Evolutionary conservation across 2,113 vertebrate species (phyloP), one percentile per base, ranked within the genome.

Genomic region (Mormyrus lacerda): DNA sequence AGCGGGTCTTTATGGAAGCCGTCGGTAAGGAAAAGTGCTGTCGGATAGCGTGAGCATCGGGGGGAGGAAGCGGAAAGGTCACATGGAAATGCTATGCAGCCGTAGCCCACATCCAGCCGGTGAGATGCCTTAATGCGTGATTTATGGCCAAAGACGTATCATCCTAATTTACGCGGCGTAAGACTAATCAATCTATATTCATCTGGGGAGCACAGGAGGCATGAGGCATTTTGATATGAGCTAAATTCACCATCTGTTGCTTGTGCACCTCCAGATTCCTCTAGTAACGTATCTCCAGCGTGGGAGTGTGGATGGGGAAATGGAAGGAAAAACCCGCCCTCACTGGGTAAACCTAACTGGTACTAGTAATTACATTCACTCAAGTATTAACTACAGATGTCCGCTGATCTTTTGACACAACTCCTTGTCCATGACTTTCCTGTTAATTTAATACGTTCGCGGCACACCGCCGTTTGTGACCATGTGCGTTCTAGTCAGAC

Each of bases 231-330:
- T 58, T 84, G 21, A 55, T 65, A 61, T 27, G 58, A 61, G 55
- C 48, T 58, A 83, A 55, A 55, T 42, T 13, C 48, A 42, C 79
- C 88, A 85, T 89, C 88, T 89, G 88, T 84, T 15, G 39, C 24
- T 3, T 17, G 24, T 39, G 44, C 51, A 51, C 82, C 48, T 82
- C 73, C 21, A 27, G 21, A 13, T 65, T 65, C 4, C 27, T 48
- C 42, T 47, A 47, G 61, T 45, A 48, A 61, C 47, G 48, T 82
- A 35, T 19, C 44, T 27, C 8, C n/a, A 21, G 45, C 31, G 65
- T 88, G 24, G 88, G 88, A 53, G 69, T 31, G 61, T 69, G 31
- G 44, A 42, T 27, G 27, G 53, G 73, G 27, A 4, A 13, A 31
- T 35, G 21, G 2, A 2, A 79, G 35, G 35, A 42, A 15, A 15